A percentile compares a stretch with the other conserved stretches of the same genome.
phyloP scores from a whole-genome alignment of 2,888 invertebrate species.

The Drosophila anomalata region DNA sequence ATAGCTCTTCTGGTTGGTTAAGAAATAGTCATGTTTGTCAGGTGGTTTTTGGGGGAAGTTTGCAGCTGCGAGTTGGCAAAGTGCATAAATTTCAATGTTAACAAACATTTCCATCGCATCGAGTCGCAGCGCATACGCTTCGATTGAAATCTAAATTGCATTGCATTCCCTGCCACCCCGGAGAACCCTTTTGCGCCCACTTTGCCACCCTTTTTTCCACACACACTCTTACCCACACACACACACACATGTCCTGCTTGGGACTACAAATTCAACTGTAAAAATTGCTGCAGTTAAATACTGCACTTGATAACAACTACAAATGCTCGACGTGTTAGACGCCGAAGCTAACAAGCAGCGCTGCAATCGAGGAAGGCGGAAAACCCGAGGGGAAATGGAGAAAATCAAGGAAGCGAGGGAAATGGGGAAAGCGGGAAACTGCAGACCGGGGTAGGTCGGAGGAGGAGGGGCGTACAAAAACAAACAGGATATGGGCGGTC shows the following conservation, averaged over 20 bases:
- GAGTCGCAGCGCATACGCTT: slow-evolving; percentile 47
- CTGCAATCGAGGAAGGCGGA: slow-evolving; percentile 41
- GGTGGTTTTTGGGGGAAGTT: slow-evolving; percentile 26
- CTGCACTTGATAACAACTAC: slow-evolving; percentile 73
- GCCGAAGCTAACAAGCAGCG: slow-evolving; percentile 66
- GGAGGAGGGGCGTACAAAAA: slow-evolving; percentile 55
- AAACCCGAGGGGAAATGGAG: not conserved
- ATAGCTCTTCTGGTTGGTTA: slow-evolving; percentile 22
- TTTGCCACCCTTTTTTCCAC: not conserved
- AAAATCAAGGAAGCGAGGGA: slow-evolving; percentile 12
- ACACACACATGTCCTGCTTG: slow-evolving; percentile 6
- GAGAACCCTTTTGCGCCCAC: slow-evolving; percentile 19
- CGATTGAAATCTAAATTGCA: slow-evolving; percentile 74
- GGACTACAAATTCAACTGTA: slow-evolving; percentile 70
- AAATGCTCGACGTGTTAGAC: slow-evolving; percentile 67
- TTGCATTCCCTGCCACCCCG: slow-evolving; percentile 48
- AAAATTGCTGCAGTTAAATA: slow-evolving; percentile 73
- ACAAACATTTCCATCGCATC: slow-evolving; percentile 40
- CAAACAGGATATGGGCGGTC: slow-evolving; percentile 71
- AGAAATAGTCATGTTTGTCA: slow-evolving; percentile 29
- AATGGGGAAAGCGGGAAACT: slow-evolving; percentile 13
- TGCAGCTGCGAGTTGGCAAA: slow-evolving; percentile 27
- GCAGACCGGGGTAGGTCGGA: slow-evolving; percentile 19
- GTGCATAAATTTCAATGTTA: slow-evolving; percentile 64
- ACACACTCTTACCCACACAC: not conserved